phyloP scores from a whole-genome alignment of 1,140 invertebrate species.

The Halesus radiatus region DNA sequence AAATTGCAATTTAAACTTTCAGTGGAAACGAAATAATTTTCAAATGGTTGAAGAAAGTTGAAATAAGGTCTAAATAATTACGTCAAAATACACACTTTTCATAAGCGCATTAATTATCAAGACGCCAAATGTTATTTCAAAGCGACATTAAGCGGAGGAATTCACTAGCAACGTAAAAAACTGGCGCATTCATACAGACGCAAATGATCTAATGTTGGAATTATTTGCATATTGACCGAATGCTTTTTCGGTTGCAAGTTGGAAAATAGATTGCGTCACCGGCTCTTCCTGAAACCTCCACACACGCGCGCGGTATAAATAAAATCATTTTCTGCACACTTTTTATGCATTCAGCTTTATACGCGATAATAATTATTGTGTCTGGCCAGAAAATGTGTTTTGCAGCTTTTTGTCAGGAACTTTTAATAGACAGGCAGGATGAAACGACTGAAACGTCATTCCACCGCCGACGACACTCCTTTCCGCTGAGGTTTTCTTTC shows the following conservation, averaged over 20 bases:
- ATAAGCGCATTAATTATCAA: too few species aligned
- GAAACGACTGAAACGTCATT: not conserved
- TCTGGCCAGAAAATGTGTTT: constrained; percentile 23
- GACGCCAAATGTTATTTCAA: too few species aligned
- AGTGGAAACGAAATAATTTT: too few species aligned
- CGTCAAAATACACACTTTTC: too few species aligned
- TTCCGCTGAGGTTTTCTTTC: too few species aligned
- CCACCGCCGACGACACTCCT: too few species aligned
- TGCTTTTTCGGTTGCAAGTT: constrained; percentile 16
- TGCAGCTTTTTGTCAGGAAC: not conserved
- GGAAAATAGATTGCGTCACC: constrained; percentile 27
- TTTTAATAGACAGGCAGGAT: constrained; percentile 14
- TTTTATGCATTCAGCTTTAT: constrained; percentile 2
- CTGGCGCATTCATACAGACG: too few species aligned
- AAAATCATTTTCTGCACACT: constrained; percentile 14
- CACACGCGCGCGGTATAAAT: not conserved
- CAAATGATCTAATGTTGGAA: not conserved
- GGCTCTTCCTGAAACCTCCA: constrained; percentile 8
- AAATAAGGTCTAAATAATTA: too few species aligned
- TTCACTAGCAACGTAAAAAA: too few species aligned
- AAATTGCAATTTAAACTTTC: too few species aligned
- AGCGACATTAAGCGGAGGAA: too few species aligned
- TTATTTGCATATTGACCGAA: constrained; percentile 1
- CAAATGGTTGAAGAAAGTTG: too few species aligned
- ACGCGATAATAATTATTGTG: constrained; percentile 11